Conservation (phyloP, 2,888 invertebrate species). For the Euplagia quadripunctaria region DNA sequence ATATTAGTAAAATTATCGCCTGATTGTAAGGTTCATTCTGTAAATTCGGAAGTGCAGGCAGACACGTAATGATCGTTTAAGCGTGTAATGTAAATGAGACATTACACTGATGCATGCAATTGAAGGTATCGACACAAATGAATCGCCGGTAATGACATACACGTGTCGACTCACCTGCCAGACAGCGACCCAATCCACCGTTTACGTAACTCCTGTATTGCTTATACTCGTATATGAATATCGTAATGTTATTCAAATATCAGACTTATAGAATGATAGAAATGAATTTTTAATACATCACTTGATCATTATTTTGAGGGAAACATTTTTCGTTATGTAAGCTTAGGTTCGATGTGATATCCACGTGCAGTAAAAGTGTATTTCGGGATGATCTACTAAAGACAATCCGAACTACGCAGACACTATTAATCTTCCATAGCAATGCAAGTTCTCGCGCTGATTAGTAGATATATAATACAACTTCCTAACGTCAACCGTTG, state of each 20-base stretch:
- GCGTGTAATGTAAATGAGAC: conserved; percentile 44
- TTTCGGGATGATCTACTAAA: background rate
- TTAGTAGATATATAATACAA: no score
- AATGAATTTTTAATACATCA: no score
- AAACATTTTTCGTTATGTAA: background rate
- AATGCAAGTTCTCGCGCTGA: no score
- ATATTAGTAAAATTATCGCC: no score
- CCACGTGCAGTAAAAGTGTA: background rate
- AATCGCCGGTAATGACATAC: conserved; percentile 44
- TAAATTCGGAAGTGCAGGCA: conserved; percentile 29
- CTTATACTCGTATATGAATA: conserved; percentile 25
- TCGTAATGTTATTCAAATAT: background rate
- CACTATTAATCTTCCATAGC: no score
- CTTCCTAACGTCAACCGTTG: no score
- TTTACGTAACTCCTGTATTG: conserved; percentile 30
- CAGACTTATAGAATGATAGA: background rate
- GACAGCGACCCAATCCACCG: conserved; percentile 27
- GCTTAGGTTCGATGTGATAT: background rate
- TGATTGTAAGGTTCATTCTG: no score
- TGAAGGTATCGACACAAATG: conserved; percentile 51
- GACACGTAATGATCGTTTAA: conserved; percentile 32
- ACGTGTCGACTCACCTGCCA: conserved; percentile 41
- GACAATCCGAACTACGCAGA: no score
- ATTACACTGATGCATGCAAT: conserved; percentile 47
- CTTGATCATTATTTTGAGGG: background rate